A percentile compares a stretch with the other conserved stretches of the same genome.
phyloP scores from a whole-genome alignment of 2,797 vertebrate genomes.

The Antennarius maculatus region DNA sequence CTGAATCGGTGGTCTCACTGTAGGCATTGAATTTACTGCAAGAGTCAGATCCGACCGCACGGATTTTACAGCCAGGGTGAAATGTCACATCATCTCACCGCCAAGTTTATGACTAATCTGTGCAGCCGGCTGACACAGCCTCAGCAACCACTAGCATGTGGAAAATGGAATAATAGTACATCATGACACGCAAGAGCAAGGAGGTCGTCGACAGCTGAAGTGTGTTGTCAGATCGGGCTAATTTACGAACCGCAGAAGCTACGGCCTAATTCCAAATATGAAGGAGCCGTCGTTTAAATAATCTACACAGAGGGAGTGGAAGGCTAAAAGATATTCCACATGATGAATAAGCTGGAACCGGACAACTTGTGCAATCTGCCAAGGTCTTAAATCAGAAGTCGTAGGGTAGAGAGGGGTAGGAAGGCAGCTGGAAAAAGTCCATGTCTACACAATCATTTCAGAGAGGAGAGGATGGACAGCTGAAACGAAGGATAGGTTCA shows the following conservation, averaged over 20 bases:
- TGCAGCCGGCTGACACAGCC: slow-evolving; percentile 46
- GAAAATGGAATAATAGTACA: slow-evolving; percentile 70
- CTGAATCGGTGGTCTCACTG: slow-evolving; percentile 39
- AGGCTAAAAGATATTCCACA: slow-evolving; percentile 69
- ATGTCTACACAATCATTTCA: slow-evolving; percentile 15
- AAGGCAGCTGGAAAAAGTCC: slow-evolving; percentile 22
- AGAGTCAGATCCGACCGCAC: slow-evolving; percentile 49
- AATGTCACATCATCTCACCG: slow-evolving; percentile 73
- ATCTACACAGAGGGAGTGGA: slow-evolving; percentile 57
- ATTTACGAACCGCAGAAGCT: slow-evolving; percentile 69
- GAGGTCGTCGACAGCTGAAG: slow-evolving; percentile 41
- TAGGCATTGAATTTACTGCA: slow-evolving; percentile 57
- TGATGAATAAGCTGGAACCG: slow-evolving; percentile 61
- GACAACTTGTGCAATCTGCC: slow-evolving; percentile 59
- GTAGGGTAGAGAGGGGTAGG: slow-evolving; percentile 13
- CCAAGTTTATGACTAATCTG: slow-evolving; percentile 73
- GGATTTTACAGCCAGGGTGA: slow-evolving; percentile 66
- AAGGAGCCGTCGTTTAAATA: slow-evolving; percentile 69
- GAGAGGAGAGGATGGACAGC: slow-evolving; percentile 23
- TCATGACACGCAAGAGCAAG: slow-evolving; percentile 62
- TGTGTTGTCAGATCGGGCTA: slow-evolving; percentile 44
- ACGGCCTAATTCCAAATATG: slow-evolving; percentile 70
- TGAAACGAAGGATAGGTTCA: slow-evolving; percentile 27
- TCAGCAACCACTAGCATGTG: slow-evolving; percentile 60
- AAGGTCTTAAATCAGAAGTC: slow-evolving; percentile 63